phyloP scores from a whole-genome alignment of 1,140 invertebrate genomes.

The Elymnias hypermnestra region DNA sequence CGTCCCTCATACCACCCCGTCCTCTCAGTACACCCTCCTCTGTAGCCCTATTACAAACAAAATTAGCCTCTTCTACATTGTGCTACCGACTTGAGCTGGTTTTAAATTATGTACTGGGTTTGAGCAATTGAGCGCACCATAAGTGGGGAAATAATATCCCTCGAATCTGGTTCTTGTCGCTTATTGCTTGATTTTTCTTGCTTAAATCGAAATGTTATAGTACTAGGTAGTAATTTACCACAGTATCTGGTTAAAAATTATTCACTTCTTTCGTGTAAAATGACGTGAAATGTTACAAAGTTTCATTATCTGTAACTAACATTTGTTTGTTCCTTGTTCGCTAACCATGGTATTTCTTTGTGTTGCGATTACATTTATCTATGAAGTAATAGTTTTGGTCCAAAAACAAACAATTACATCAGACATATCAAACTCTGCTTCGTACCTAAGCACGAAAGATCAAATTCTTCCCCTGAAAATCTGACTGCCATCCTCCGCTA shows the following conservation, averaged over 20 bases:
- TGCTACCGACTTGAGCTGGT: constrained; percentile 18
- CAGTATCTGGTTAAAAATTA: too few relatives aligned
- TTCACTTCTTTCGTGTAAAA: background rate
- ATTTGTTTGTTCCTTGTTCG: too few relatives aligned
- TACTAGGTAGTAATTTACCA: background rate
- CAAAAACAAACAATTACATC: too few relatives aligned
- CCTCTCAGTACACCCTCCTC: constrained; percentile 17
- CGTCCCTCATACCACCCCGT: constrained; percentile 38
- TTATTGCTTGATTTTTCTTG: background rate
- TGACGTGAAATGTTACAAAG: background rate
- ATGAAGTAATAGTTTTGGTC: too few relatives aligned
- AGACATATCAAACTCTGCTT: too few relatives aligned
- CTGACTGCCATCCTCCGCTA: too few relatives aligned
- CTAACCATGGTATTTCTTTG: too few relatives aligned
- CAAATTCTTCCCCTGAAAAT: too few relatives aligned
- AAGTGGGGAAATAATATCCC: constrained; percentile 5
- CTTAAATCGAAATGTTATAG: background rate
- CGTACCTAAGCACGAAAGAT: too few relatives aligned
- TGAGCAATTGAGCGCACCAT: constrained; percentile 8
- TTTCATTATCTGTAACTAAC: background rate
- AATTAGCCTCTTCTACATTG: constrained; percentile 45
- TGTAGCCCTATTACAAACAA: constrained; percentile 51
- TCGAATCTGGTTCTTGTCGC: constrained; percentile 2
- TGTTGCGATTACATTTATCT: too few relatives aligned
- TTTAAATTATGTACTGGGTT: constrained; percentile 8